Evolutionary conservation across 2,888 invertebrate species (phyloP).

Genomic region (Ecliptopera silaceata): DNA sequence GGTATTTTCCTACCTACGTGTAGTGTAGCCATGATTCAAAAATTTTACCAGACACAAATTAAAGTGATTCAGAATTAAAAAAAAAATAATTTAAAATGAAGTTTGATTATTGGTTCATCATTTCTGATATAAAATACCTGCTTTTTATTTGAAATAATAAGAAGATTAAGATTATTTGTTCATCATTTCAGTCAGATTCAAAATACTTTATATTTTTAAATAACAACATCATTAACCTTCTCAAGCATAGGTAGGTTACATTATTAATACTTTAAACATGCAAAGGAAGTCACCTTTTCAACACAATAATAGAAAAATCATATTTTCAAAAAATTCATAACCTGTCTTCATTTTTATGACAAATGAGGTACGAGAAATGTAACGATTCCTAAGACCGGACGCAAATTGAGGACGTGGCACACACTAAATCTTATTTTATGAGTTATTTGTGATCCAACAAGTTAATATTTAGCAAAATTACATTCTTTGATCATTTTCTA

Average conservation of each 20-base stretch:
- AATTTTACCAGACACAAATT: too few species aligned
- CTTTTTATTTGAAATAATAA: too few species aligned
- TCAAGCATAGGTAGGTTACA: neutral
- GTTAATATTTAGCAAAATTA: conserved; percentile 67
- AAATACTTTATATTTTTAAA: too few species aligned
- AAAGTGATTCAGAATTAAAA: too few species aligned
- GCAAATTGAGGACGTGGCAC: conserved; percentile 67
- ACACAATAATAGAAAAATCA: conserved; percentile 20
- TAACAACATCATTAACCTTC: too few species aligned
- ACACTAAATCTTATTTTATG: conserved; percentile 69
- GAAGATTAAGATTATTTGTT: too few species aligned
- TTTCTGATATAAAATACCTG: too few species aligned
- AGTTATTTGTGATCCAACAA: conserved; percentile 68
- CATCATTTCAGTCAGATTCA: too few species aligned
- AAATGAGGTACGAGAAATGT: conserved; percentile 71
- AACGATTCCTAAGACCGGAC: conserved; percentile 69
- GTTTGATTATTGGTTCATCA: too few species aligned
- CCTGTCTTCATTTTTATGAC: conserved; percentile 64
- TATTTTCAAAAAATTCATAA: conserved; percentile 25
- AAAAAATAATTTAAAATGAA: too few species aligned
- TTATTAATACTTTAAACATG: conserved; percentile 2
- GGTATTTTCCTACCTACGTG: too few species aligned
- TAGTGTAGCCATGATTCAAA: too few species aligned
- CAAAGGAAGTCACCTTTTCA: conserved; percentile 20
- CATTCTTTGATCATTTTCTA: conserved; percentile 62